These are phyloP conservation scores for Urocolius indicus DNA, from an alignment of 2,113 vertebrate genomes.

Conservation along the genomic window DNA sequence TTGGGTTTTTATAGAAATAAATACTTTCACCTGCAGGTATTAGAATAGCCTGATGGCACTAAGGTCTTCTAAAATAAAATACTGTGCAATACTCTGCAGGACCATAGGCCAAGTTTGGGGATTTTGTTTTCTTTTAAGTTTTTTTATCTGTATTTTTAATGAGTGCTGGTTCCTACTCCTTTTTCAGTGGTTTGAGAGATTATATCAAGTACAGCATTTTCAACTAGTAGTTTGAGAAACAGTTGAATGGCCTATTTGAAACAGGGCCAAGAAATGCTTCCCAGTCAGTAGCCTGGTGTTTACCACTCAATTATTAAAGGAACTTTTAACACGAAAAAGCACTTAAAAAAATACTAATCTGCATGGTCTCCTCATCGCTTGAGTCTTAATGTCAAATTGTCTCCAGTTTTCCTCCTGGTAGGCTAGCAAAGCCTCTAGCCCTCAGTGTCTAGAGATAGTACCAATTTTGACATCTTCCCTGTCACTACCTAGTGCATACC, in stretches of 20 bases:
- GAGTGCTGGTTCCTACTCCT: neutral
- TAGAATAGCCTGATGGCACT: neutral
- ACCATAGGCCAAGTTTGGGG: neutral
- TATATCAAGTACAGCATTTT: neutral
- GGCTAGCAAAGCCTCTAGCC: neutral
- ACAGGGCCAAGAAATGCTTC: neutral
- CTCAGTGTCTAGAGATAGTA: neutral
- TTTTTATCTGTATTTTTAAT: neutral
- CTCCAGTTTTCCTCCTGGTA: accelerated
- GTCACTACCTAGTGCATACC: neutral
- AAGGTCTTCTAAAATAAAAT: neutral
- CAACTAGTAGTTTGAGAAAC: neutral
- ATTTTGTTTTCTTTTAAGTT: accelerated
- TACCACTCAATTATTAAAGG: neutral
- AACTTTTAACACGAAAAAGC: neutral
- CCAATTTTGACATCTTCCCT: too few relatives aligned
- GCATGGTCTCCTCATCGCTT: neutral
- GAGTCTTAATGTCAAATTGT: neutral
- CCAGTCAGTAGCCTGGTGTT: neutral
- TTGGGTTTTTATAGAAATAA: neutral
- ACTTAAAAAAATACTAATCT: neutral
- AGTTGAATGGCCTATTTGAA: neutral
- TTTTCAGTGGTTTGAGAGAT: neutral
- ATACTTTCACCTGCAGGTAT: neutral
- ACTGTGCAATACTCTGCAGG: neutral